phyloP scores from a whole-genome alignment of 2,797 vertebrate species.

The Syngnathus acus region DNA sequence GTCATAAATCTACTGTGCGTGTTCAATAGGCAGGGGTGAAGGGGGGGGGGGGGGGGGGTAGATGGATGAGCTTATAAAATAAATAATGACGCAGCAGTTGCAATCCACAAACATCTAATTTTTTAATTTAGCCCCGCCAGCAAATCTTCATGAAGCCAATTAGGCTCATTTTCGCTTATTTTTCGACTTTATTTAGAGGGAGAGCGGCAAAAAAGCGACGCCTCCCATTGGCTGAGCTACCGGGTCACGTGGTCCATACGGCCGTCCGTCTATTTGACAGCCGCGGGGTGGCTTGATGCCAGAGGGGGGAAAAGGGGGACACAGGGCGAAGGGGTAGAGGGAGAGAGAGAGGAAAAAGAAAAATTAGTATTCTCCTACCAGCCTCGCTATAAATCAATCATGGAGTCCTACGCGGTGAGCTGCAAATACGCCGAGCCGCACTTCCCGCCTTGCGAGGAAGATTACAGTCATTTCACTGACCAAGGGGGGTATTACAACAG shows the following conservation, averaged over 20 bases:
- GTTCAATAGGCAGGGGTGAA: slow-evolving; percentile 13
- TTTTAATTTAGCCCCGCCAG: neutral
- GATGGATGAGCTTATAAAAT: slow-evolving; percentile 4
- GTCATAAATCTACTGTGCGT: slow-evolving; percentile 64
- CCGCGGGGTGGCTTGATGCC: slow-evolving; percentile 90
- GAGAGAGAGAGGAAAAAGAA: slow-evolving; percentile 61
- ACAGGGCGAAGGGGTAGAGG: slow-evolving; percentile 45
- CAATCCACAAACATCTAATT: slow-evolving; percentile 4
- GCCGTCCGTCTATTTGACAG: slow-evolving; percentile 97
- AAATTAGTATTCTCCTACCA: slow-evolving; percentile 76
- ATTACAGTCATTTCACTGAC: slow-evolving; percentile 86
- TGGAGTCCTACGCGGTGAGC: slow-evolving; percentile 96
- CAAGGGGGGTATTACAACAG: slow-evolving; percentile 82
- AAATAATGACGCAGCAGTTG: neutral
- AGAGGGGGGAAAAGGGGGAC: slow-evolving; percentile 60
- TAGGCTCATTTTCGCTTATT: neutral
- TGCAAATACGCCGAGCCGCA: slow-evolving; percentile 96
- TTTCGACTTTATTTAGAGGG: slow-evolving; percentile 44
- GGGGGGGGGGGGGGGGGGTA: neutral
- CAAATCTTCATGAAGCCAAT: neutral
- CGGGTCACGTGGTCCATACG: slow-evolving; percentile 79
- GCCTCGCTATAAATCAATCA: slow-evolving; percentile 92
- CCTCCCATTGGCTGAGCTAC: slow-evolving; percentile 77
- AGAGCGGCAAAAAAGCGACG: slow-evolving; percentile 51
- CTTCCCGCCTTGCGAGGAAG: slow-evolving; percentile 93